phyloP scores from a whole-genome alignment of 2,113 vertebrate species.

The Oryzias celebensis region DNA sequence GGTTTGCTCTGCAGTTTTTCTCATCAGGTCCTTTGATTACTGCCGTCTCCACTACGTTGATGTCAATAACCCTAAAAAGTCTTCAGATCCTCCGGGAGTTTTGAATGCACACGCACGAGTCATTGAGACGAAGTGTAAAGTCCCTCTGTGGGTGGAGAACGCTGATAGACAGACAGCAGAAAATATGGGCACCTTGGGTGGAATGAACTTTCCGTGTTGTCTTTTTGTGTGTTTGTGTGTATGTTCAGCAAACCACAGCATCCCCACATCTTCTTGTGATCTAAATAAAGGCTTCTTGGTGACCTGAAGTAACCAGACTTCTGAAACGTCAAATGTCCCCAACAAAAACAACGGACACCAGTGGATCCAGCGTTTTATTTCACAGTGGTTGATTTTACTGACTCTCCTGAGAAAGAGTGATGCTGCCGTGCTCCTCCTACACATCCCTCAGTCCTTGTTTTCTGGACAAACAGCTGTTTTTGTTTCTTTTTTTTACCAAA shows the following conservation, averaged over 20 bases:
- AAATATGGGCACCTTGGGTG: conserved; percentile 45
- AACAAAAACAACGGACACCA: not conserved
- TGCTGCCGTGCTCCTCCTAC: too few relatives aligned
- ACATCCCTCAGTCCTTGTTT: too few relatives aligned
- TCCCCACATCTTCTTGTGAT: conserved; percentile 5
- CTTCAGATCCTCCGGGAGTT: not conserved
- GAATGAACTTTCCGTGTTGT: conserved; percentile 65
- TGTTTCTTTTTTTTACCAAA: too few relatives aligned
- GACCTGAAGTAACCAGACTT: not conserved
- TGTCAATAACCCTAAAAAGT: not conserved
- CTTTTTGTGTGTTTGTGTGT: conserved; percentile 23
- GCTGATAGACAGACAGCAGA: conserved; percentile 60
- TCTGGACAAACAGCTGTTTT: too few relatives aligned
- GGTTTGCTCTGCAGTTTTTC: too few relatives aligned
- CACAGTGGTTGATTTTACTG: too few relatives aligned
- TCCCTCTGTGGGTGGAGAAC: conserved; percentile 78
- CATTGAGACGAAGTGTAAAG: conserved; percentile 58
- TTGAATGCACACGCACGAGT: not conserved
- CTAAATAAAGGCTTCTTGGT: conserved; percentile 11
- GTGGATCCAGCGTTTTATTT: too few relatives aligned
- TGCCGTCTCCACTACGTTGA: too few relatives aligned
- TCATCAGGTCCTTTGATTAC: too few relatives aligned
- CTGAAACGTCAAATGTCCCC: not conserved
- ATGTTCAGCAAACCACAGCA: conserved; percentile 6
- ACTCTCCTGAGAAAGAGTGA: too few relatives aligned